A percentile compares a stretch with the other conserved stretches of the same genome.
Conservation (phyloP, 2,797 vertebrate genomes). For the Geotria australis region DNA sequence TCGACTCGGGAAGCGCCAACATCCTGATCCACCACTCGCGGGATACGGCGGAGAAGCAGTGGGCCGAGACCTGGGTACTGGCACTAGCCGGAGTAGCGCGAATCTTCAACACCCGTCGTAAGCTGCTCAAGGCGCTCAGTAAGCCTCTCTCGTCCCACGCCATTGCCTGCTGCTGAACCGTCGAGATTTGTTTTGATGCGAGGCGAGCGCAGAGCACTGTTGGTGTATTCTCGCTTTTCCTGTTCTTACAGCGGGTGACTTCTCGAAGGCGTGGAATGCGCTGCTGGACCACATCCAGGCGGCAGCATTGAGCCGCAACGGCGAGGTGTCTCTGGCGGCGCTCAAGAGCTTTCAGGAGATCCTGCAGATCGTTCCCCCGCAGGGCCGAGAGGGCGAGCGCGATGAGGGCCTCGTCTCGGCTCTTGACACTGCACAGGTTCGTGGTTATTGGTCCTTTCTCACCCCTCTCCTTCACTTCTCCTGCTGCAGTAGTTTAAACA, state of each 20-base stretch:
- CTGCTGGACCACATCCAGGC: conserved; percentile 93
- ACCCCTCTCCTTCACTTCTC: no score
- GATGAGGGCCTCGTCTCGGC: no score
- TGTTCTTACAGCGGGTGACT: conserved; percentile 31
- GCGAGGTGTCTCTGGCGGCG: conserved; percentile 87
- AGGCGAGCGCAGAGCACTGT: no score
- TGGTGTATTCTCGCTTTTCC: no score
- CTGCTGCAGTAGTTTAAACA: no score
- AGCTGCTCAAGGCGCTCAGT: conserved; percentile 74
- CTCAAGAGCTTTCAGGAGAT: conserved; percentile 98
- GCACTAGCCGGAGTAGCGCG: conserved; percentile 77
- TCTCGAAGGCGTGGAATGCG: conserved; percentile 88
- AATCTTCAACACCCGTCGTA: conserved; percentile 88
- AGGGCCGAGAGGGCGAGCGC: background rate
- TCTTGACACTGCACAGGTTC: no score
- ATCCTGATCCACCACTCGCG: conserved; percentile 97
- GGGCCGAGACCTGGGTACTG: conserved; percentile 96
- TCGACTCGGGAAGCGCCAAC: conserved; percentile 88
- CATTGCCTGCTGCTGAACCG: no score
- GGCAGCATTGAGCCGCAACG: conserved; percentile 92
- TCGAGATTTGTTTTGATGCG: no score
- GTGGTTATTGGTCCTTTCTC: no score
- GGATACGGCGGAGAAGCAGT: conserved; percentile 92
- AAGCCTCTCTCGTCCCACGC: background rate
- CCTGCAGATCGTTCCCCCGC: conserved; percentile 68